Base-by-base conservation (phyloP, 2,797 vertebrate species). In the Gymnocypris eckloni region DNA sequence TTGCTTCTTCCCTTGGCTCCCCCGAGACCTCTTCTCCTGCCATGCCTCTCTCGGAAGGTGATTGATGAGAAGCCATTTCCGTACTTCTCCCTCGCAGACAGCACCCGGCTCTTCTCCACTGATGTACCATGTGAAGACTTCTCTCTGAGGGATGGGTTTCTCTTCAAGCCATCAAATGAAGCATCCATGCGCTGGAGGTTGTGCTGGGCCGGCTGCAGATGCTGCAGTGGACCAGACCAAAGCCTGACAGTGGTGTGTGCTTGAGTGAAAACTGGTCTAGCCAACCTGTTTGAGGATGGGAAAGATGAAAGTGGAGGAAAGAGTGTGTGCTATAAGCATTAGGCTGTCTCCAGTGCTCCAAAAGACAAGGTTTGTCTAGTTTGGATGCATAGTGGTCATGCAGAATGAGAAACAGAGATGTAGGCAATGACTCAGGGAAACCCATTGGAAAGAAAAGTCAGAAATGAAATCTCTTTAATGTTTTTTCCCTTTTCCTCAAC, bases 51-150 rank as follows among this genome's bases (percentile, higher is more conserved):
- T 86, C 81, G 82, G 67, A 88, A 85, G 89, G 88, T 95, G 93
- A 95, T 94, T 93, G 93, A 95, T 94, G 95, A 93, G 90, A 79
- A 91, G 88, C 88, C 91, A 92, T 92, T 94, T 95, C 92, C 82
- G 91, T 91, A 90, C 91, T 78, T 91, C 91, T 89, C 84, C 39
- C 82, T 59, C 78, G 88, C 90, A 90, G 90, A 91, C 87, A 86
- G 86, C 70, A 79, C 86, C 64, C 43, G 52, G 73, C 92, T 89
- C 88, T 87, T 61, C 85, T 89, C 83, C 87, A 90, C 92, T 69
- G 88, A 90, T 91, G 92, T 89, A 86, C 87, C 81, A 81, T 88
- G 89, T 85, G 91, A 92, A 54, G 84, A 90, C 90, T 86, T 85
- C 88, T 93, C 89, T 91, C 87, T 54, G 78, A 89, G 89, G 87